Base-by-base conservation (phyloP, 2,113 vertebrate genomes). In the Sakesphorus luctuosus region DNA sequence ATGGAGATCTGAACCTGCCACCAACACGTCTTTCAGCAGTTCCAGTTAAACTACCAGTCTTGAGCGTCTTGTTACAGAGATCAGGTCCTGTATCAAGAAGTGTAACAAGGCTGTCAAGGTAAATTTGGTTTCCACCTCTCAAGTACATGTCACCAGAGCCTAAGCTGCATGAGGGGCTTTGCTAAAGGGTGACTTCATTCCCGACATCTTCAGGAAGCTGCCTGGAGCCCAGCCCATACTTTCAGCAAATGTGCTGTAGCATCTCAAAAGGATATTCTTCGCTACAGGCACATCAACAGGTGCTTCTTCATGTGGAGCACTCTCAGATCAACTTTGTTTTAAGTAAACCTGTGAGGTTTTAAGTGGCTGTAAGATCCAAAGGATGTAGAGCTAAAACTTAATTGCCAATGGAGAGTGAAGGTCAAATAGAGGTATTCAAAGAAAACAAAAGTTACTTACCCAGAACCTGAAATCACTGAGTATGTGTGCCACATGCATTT, bases 401-500 rank as follows among this genome's bases (percentile, higher is more conserved):
- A 52, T 40, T 56, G 18, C 35, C 69, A 74, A 1, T 40, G 74
- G 56, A 59, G 58, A 31, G 43, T 20, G 29, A 53, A 36, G 59
- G 61, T 65, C 81, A 88, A 58, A 71, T 2, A 28, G 26, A 84
- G 20, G 9, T 62, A 40, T 43, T 89, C 10, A 68, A 59, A 72
- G 44, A 55, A 67, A 74, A 14, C 33, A 40, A 1, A 68, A 36
- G 15, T 58, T 78, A 43, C 12, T 36, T 53, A 29, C 8, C 29
- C 46, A 58, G 44, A 82, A 23, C 28, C 16, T 56, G 50, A 74
- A 49, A n/a, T 91, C 55, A 9, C 33, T 13, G 20, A n/a, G 18
- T 53, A 10, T 12, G 9, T 25, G 21, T 53, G 63, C 35, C 14
- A 9, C 0, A 5, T 25, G 21, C 0, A 0, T 86, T 40, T 44